phyloP scores from a whole-genome alignment of 92 coral and sea anemone genomes.

The Palythoa grandis region DNA sequence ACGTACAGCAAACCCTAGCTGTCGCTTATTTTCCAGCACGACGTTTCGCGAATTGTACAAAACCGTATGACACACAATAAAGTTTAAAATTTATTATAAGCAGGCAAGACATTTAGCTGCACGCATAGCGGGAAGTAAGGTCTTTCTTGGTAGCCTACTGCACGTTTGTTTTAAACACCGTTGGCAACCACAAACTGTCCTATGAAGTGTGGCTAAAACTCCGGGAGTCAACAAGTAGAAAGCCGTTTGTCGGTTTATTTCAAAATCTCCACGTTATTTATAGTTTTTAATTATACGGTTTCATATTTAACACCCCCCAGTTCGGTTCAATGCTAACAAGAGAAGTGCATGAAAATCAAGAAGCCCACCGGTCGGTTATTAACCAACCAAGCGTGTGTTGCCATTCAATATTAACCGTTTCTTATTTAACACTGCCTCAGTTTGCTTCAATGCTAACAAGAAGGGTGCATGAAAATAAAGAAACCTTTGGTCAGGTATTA shows the following conservation, averaged over 20 bases:
- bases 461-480: neutral
- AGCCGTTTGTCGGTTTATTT: conserved; percentile 30
- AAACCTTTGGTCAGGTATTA: conserved; percentile 28
- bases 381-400: conserved; percentile 35
- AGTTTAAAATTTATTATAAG: neutral
- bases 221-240: neutral
- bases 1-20: neutral
- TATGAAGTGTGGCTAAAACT: neutral
- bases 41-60: neutral
- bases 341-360: neutral
- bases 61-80: neutral
- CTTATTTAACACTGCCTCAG: neutral
- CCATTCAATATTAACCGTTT: neutral
- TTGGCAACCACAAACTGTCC: neutral
- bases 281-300: conserved; percentile 1
- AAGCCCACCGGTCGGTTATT: conserved; percentile 27
- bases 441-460: neutral
- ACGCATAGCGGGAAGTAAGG: conserved; percentile 24
- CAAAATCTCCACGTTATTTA: neutral
- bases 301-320: neutral
- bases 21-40: neutral
- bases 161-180: neutral
- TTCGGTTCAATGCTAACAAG: neutral
- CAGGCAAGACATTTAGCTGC: conserved; percentile 10
- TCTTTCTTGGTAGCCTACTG: neutral